Percentiles rank a stretch among this genome's conserved stretches.
phyloP scores from a whole-genome alignment of 2,888 invertebrate species.

The Tillus elongatus region DNA sequence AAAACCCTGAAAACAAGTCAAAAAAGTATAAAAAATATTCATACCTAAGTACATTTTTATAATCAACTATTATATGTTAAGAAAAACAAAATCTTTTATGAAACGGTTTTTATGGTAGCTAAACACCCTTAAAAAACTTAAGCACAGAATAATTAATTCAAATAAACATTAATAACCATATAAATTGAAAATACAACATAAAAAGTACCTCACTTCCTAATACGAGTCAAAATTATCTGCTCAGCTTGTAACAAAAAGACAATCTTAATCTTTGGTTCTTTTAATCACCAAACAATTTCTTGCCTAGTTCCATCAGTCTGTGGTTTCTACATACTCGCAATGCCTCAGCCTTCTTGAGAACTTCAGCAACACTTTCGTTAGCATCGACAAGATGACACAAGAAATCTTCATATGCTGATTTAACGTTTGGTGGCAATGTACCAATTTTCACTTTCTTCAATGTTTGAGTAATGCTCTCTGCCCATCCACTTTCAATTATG shows the following conservation, averaged over 20 bases:
- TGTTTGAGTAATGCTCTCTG: constrained; percentile 75
- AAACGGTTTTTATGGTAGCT: too few relatives aligned
- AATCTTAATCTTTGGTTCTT: background rate
- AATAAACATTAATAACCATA: too few relatives aligned
- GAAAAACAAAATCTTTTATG: too few relatives aligned
- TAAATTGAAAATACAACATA: too few relatives aligned
- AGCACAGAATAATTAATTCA: too few relatives aligned
- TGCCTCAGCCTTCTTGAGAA: constrained; percentile 74
- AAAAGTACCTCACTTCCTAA: too few relatives aligned
- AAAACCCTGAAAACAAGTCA: too few relatives aligned
- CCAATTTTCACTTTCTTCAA: constrained; percentile 76
- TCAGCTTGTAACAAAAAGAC: background rate
- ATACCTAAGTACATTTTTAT: too few relatives aligned
- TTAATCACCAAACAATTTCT: constrained; percentile 79
- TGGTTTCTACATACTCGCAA: constrained; percentile 77
- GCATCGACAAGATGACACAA: constrained; percentile 76
- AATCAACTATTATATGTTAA: too few relatives aligned
- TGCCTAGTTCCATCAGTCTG: constrained; percentile 81
- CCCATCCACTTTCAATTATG: constrained; percentile 90
- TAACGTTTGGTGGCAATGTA: constrained; percentile 71
- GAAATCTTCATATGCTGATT: constrained; percentile 85
- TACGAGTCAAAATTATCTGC: too few relatives aligned
- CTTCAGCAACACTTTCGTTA: constrained; percentile 59
- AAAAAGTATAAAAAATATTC: too few relatives aligned
- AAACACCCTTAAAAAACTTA: too few relatives aligned